Base-by-base conservation (phyloP, 2,888 invertebrate species). In the Tiphia femorata region DNA sequence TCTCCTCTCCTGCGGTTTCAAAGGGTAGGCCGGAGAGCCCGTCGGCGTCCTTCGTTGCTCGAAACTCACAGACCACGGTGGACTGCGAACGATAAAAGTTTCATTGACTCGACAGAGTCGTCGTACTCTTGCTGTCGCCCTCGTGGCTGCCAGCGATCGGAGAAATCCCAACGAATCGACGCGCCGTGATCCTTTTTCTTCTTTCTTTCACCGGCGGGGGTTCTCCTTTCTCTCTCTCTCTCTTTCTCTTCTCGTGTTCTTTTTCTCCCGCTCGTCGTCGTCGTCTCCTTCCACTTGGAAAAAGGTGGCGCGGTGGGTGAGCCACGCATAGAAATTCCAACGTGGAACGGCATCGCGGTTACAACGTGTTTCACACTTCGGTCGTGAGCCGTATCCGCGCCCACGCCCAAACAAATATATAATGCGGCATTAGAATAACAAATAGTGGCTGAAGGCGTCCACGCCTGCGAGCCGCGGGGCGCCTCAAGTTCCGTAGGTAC, bases 381-480 rank as follows among this genome's bases (percentile, higher is more conserved):
- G 70, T n/a, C n/a, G 64, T 57, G 67, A 65, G 67, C 64, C 76
- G n/a, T n/a, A n/a, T n/a, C n/a, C n/a, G n/a, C n/a, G 76, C 80
- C 77, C 77, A 76, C 80, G 79, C 77, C 71, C 75, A 72, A 72
- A 74, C 77, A 76, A 76, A 79, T 76, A 77, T 78, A 81, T 78
- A 79, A 78, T 77, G 72, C 73, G 74, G 77, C 77, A 82, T 82
- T 82, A 81, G 78, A 81, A 82, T 82, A 82, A 82, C 81, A 82
- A 81, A 82, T 82, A 79, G 77, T 73, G 70, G 70, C 70, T 72
- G 73, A 76, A 73, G n/a, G 78, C 75, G 71, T 79, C 77, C 77
- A 76, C 77, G 78, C 76, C 78, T 73, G 75, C 72, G 64, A 74
- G 66, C 76, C 70, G 60, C 78, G 73, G 78, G 78, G 77, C 71